Conservation (phyloP, 2,888 invertebrate species). For the Xanthia icteritia region DNA sequence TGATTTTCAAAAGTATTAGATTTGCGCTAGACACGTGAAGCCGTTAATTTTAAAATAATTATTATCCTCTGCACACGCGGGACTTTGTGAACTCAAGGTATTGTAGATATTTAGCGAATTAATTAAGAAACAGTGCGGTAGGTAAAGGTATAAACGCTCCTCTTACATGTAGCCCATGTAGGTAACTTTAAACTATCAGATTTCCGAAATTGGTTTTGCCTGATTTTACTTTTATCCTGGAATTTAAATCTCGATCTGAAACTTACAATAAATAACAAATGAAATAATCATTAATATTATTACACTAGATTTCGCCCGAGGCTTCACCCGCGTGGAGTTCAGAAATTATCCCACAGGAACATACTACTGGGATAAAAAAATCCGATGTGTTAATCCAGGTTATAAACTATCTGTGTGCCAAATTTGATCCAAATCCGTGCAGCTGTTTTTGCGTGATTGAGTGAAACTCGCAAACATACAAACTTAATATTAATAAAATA, state of each 20-base stretch:
- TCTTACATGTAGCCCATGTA: not conserved
- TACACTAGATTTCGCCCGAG: not conserved
- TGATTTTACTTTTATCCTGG: not conserved
- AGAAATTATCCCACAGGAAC: too few species aligned
- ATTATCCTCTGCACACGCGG: constrained; percentile 24
- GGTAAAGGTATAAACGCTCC: not conserved
- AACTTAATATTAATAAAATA: too few species aligned
- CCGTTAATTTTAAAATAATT: constrained; percentile 28
- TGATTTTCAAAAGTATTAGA: constrained; percentile 14
- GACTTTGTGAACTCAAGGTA: constrained; percentile 27
- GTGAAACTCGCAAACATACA: too few species aligned
- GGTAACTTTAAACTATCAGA: not conserved
- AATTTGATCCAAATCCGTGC: too few species aligned
- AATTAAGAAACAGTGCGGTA: too few species aligned
- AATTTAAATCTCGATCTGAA: not conserved
- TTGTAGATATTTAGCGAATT: not conserved
- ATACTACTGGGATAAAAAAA: too few species aligned
- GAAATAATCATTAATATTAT: not conserved
- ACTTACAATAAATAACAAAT: not conserved
- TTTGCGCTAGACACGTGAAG: constrained; percentile 18
- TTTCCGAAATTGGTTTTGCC: not conserved
- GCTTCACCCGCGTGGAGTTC: too few species aligned
- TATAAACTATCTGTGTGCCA: too few species aligned
- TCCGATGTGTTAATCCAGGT: too few species aligned
- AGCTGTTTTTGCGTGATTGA: too few species aligned